These are phyloP conservation scores for Lepidurus arcticus DNA, from an alignment of 1,140 invertebrate species.

Conservation along the genomic window DNA sequence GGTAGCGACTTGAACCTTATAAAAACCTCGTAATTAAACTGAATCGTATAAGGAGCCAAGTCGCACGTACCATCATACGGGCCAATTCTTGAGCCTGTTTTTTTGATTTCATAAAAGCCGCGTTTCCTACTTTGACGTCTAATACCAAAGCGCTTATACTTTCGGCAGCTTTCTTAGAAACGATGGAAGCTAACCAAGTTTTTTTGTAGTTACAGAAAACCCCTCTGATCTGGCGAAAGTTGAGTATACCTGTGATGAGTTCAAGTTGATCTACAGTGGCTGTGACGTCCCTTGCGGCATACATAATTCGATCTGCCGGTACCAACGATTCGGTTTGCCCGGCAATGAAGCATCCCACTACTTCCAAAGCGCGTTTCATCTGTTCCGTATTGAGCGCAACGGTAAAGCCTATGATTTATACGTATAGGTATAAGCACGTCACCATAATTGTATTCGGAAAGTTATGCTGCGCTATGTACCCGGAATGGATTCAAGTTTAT, in stretches of 20 bases:
- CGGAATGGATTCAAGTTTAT: slow-evolving; percentile 60
- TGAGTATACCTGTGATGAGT: slow-evolving; percentile 50
- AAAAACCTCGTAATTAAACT: slow-evolving; percentile 16
- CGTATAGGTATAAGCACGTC: background rate
- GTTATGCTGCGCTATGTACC: slow-evolving; percentile 40
- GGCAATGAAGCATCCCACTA: slow-evolving; percentile 55
- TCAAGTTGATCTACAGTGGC: slow-evolving; percentile 51
- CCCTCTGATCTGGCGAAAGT: slow-evolving; percentile 21
- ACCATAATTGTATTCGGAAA: background rate
- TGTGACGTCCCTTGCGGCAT: slow-evolving; percentile 53
- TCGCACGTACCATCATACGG: slow-evolving; percentile 46
- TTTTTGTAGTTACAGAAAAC: slow-evolving; percentile 16
- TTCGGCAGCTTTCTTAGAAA: slow-evolving; percentile 59
- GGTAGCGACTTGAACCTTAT: slow-evolving; percentile 46
- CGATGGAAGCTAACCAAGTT: slow-evolving; percentile 52
- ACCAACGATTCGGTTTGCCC: slow-evolving; percentile 52
- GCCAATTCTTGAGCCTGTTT: slow-evolving; percentile 48
- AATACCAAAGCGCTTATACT: slow-evolving; percentile 50
- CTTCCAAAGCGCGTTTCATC: slow-evolving; percentile 45
- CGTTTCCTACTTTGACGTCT: slow-evolving; percentile 56
- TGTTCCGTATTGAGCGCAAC: slow-evolving; percentile 43
- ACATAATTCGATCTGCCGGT: slow-evolving; percentile 55
- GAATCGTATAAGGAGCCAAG: slow-evolving; percentile 19
- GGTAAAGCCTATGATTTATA: slow-evolving; percentile 42
- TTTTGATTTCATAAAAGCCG: slow-evolving; percentile 47